Percentiles rank a stretch among this genome's conserved stretches.
These are phyloP conservation scores for Lottia scabra DNA, from an alignment of 2,888 invertebrate species.

Conservation along the genomic window DNA sequence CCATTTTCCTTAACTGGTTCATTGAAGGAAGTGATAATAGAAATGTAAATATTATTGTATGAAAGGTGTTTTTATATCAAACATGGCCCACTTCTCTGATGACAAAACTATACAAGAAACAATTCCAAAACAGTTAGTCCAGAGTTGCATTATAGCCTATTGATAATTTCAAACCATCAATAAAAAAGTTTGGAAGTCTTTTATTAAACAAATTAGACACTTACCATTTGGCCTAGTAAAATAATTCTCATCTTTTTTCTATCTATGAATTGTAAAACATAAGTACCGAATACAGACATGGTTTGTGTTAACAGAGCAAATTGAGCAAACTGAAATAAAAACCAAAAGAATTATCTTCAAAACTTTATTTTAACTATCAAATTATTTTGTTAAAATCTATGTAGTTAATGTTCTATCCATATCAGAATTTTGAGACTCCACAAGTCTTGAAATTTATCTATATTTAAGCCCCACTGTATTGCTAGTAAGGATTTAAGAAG, in stretches of 20 bases:
- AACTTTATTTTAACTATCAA: neutral
- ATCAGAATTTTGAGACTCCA: neutral
- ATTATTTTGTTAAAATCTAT: no score
- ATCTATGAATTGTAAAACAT: constrained; percentile 71
- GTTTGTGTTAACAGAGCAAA: constrained; percentile 84
- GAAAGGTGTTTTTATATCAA: no score
- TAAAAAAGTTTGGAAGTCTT: constrained; percentile 1
- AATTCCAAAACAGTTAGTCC: no score
- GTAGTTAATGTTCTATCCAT: neutral
- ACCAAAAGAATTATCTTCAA: neutral
- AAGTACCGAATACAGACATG: constrained; percentile 79
- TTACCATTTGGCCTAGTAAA: constrained; percentile 70
- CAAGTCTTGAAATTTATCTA: no score
- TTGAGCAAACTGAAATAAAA: constrained; percentile 86
- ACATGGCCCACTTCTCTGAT: no score
- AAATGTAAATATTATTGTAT: no score
- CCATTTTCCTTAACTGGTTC: no score
- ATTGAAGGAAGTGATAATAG: no score
- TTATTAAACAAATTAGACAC: constrained; percentile 31
- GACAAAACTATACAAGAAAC: no score
- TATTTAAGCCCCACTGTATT: neutral
- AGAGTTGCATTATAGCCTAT: no score
- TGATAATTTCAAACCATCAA: no score
- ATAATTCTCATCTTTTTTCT: constrained; percentile 67
- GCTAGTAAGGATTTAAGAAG: no score